A percentile compares a stretch with the other conserved stretches of the same genome.
Conservation (phyloP, 2,888 invertebrate species). For the Cryptus armator region DNA sequence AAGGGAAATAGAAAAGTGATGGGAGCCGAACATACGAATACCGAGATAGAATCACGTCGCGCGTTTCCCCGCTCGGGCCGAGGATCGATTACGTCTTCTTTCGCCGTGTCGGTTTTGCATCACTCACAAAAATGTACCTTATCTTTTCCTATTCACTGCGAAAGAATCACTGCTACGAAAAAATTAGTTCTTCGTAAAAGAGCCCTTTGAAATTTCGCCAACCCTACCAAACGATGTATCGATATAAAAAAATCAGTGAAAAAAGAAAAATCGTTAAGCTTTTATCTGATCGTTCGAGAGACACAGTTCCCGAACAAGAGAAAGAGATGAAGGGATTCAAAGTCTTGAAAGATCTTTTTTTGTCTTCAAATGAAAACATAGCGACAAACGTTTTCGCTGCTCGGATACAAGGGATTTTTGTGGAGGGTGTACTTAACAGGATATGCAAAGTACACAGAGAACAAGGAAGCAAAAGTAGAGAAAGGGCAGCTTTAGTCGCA, state of each 20-base stretch:
- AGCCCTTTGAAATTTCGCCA: too few species aligned
- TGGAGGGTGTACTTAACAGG: not conserved
- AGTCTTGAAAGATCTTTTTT: not conserved
- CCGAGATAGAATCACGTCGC: conserved; percentile 22
- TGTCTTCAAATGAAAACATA: not conserved
- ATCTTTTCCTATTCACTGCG: not conserved
- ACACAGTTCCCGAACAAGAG: not conserved
- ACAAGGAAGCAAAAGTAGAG: not conserved
- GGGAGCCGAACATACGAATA: conserved; percentile 4
- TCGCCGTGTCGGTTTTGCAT: not conserved
- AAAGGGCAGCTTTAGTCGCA: conserved; percentile 29
- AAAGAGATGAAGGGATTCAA: not conserved
- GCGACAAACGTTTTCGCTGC: not conserved
- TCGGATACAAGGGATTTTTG: conserved; percentile 4
- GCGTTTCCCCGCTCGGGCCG: not conserved
- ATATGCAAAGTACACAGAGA: conserved; percentile 12
- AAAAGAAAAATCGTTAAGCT: too few species aligned
- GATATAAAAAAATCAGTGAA: too few species aligned
- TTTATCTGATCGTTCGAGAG: not conserved
- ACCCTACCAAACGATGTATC: too few species aligned
- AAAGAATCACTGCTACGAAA: too few species aligned
- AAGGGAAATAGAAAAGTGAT: conserved; percentile 19
- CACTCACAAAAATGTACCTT: not conserved
- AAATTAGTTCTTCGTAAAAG: too few species aligned
- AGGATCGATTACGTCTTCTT: not conserved